A percentile compares a stretch with the other conserved stretches of the same genome.
Conservation (phyloP, 2,113 vertebrate genomes). For the Lophotis ruficrista region DNA sequence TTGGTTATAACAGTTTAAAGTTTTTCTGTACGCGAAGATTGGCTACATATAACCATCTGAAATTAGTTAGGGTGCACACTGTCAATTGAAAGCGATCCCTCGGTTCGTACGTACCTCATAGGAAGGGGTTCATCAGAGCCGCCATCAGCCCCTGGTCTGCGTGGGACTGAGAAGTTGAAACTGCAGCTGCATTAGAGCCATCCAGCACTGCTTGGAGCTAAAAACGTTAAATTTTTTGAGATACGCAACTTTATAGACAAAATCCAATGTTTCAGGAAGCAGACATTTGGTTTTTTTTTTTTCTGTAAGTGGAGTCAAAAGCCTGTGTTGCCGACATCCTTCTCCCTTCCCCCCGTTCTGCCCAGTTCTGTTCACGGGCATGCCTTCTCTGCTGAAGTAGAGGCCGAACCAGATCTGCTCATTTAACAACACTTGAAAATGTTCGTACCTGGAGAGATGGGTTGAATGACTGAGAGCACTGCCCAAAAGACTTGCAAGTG, state of each 20-base stretch:
- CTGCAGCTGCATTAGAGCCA: too few relatives aligned
- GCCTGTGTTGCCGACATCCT: neutral
- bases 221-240: too few relatives aligned
- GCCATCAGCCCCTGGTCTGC: neutral
- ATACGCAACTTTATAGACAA: too few relatives aligned
- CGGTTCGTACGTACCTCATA: rapidly evolving
- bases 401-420: neutral
- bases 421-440: neutral
- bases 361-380: neutral
- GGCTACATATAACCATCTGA: neutral
- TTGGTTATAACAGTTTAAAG: neutral
- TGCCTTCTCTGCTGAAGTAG: neutral
- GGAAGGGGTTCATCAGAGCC: neutral
- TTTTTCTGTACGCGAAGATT: neutral
- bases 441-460: neutral
- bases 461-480: neutral
- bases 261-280: neutral
- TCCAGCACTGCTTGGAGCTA: too few relatives aligned
- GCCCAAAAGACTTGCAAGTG: neutral
- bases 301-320: neutral
- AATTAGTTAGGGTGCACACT: too few relatives aligned
- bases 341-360: neutral
- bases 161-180: too few relatives aligned
- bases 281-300: neutral
- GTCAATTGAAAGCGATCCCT: neutral